phyloP scores from a whole-genome alignment of 2,797 vertebrate species.

The Fistularia tabacaria region DNA sequence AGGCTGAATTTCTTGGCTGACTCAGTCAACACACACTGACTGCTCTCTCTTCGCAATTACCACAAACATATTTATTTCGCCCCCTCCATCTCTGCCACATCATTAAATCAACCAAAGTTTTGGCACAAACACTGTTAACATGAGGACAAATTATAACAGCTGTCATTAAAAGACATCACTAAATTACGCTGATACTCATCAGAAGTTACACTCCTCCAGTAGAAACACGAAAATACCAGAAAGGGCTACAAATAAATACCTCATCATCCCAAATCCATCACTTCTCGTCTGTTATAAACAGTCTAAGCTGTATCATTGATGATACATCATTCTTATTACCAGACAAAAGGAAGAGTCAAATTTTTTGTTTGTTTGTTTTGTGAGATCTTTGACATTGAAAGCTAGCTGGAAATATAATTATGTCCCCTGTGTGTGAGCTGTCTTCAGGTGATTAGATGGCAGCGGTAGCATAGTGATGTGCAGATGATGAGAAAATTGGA shows the following conservation, averaged over 20 bases:
- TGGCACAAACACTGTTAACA: constrained; percentile 30
- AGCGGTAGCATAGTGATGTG: background rate
- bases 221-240: no score
- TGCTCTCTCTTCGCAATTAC: constrained; percentile 49
- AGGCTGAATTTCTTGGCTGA: constrained; percentile 30
- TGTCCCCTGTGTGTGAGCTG: constrained; percentile 47
- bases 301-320: constrained; percentile 10
- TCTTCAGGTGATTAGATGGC: constrained; percentile 56
- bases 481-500: no score
- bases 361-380: constrained; percentile 26
- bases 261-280: constrained; percentile 6
- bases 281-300: constrained; percentile 17
- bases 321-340: constrained; percentile 29
- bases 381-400: constrained; percentile 49
- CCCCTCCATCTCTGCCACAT: constrained; percentile 17
- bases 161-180: constrained; percentile 49
- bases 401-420: constrained; percentile 59
- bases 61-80: constrained; percentile 46
- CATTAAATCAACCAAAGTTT: constrained; percentile 41
- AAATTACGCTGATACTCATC: constrained; percentile 39
- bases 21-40: constrained; percentile 42
- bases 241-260: no score
- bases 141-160: constrained; percentile 38
- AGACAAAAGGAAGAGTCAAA: constrained; percentile 22
- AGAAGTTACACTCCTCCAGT: constrained; percentile 14